These are phyloP conservation scores for Sphinx pinastri DNA, from an alignment of 2,888 invertebrate species.

Conservation along the genomic window DNA sequence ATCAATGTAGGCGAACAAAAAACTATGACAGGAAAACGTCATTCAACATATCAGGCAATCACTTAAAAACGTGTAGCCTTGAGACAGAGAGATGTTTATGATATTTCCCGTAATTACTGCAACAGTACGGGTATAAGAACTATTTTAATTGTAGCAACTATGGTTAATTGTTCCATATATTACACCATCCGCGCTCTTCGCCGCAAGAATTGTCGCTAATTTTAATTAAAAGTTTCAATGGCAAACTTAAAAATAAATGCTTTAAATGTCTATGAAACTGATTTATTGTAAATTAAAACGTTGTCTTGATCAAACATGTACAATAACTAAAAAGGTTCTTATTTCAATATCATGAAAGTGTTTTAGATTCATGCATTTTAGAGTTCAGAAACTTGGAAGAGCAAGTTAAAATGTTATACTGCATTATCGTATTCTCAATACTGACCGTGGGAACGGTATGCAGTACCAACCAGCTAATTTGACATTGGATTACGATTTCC, in stretches of 20 bases:
- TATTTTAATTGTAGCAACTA: slow-evolving; percentile 56
- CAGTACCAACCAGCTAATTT: neutral
- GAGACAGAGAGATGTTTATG: slow-evolving; percentile 60
- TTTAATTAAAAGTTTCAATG: slow-evolving; percentile 32
- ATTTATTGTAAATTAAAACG: too few relatives aligned
- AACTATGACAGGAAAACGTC: slow-evolving; percentile 67
- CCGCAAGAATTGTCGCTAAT: slow-evolving; percentile 41
- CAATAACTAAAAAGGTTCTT: too few relatives aligned
- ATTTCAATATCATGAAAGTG: too few relatives aligned
- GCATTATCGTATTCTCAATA: neutral
- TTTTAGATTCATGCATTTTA: too few relatives aligned
- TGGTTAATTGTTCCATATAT: slow-evolving; percentile 53
- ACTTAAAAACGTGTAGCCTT: slow-evolving; percentile 44
- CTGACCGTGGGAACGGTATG: slow-evolving; percentile 5
- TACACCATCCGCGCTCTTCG: slow-evolving; percentile 43
- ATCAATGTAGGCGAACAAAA: slow-evolving; percentile 48
- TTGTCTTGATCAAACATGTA: too few relatives aligned
- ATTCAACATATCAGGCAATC: slow-evolving; percentile 50
- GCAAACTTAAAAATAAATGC: neutral
- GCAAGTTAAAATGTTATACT: too few relatives aligned
- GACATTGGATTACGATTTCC: neutral
- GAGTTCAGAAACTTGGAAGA: too few relatives aligned
- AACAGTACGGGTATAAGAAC: slow-evolving; percentile 56
- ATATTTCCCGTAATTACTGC: slow-evolving; percentile 77
- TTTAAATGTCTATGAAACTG: too few relatives aligned